These are phyloP conservation scores for Perca fluviatilis DNA, from an alignment of 2,113 vertebrate genomes.

Conservation along the genomic window DNA sequence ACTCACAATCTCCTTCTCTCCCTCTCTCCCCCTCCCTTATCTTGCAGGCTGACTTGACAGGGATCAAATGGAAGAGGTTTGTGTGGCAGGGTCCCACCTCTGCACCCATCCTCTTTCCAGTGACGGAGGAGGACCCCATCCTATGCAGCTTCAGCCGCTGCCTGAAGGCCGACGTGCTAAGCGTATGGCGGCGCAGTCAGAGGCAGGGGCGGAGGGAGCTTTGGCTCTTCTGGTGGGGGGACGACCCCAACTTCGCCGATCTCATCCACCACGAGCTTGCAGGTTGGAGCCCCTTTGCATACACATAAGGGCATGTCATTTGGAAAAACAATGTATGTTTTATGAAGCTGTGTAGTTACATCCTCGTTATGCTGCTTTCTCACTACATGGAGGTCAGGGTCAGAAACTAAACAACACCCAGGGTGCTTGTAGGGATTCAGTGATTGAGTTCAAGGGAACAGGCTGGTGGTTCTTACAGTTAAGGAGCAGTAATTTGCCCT, in stretches of 20 bases:
- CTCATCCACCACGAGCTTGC: constrained; percentile 95
- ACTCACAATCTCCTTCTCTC: constrained; percentile 39
- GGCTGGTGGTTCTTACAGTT: background rate
- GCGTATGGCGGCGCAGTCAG: constrained; percentile 96
- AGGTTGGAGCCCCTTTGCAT: constrained; percentile 82
- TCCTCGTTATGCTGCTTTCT: background rate
- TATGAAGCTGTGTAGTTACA: background rate
- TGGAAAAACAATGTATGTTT: background rate
- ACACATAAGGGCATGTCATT: background rate
- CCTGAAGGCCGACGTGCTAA: constrained; percentile 95
- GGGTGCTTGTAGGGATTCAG: constrained; percentile 16
- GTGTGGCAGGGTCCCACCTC: constrained; percentile 97
- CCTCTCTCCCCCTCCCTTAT: background rate
- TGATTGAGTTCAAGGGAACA: constrained; percentile 26
- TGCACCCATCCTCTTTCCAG: constrained; percentile 96
- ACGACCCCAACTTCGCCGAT: constrained; percentile 95
- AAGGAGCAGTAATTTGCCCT: constrained; percentile 17
- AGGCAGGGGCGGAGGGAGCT: constrained; percentile 94
- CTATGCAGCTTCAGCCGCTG: constrained; percentile 98
- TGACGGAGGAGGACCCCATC: constrained; percentile 98
- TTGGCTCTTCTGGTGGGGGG: constrained; percentile 99
- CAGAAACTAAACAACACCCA: constrained; percentile 1
- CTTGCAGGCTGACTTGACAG: constrained; percentile 94
- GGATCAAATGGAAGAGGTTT: constrained; percentile 99
- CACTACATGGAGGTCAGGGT: constrained; percentile 7